Conservation (phyloP, 2,113 vertebrate species). For the Rhea pennata region DNA sequence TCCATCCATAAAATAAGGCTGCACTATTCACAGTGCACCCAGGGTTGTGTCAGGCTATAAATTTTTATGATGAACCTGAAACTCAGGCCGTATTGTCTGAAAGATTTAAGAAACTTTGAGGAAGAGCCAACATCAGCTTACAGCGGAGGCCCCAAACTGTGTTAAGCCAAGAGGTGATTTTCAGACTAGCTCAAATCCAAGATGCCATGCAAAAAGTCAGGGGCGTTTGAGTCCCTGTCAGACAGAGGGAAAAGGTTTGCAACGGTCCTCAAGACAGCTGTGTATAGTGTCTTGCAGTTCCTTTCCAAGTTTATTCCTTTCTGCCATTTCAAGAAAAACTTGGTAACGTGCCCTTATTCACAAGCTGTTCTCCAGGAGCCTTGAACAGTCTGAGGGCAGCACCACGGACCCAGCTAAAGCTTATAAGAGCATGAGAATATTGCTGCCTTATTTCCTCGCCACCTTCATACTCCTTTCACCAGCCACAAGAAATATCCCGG, state of each 20-base stretch:
- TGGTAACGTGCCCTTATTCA: accelerated
- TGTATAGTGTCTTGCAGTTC: neutral
- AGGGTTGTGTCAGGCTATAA: neutral
- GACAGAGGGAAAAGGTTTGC: neutral
- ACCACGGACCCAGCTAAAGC: neutral
- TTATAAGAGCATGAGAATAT: neutral
- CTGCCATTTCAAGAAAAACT: neutral
- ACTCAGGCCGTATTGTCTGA: neutral
- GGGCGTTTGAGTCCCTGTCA: neutral
- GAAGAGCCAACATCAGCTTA: neutral
- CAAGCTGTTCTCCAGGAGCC: neutral
- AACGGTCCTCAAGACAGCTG: neutral
- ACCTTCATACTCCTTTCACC: neutral
- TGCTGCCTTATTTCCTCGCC: neutral
- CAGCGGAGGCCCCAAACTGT: neutral
- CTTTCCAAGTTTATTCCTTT: neutral
- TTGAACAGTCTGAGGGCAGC: neutral
- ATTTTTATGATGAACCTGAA: neutral
- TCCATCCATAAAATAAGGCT: neutral
- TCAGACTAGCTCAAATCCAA: neutral
- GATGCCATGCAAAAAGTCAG: neutral
- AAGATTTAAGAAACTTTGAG: neutral
- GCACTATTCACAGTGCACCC: neutral
- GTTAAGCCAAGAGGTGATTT: neutral
- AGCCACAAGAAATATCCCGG: neutral